Percentiles rank a stretch among this genome's conserved stretches.
Conservation (phyloP, 2,888 invertebrate species). For the Eristalis intricaria region DNA sequence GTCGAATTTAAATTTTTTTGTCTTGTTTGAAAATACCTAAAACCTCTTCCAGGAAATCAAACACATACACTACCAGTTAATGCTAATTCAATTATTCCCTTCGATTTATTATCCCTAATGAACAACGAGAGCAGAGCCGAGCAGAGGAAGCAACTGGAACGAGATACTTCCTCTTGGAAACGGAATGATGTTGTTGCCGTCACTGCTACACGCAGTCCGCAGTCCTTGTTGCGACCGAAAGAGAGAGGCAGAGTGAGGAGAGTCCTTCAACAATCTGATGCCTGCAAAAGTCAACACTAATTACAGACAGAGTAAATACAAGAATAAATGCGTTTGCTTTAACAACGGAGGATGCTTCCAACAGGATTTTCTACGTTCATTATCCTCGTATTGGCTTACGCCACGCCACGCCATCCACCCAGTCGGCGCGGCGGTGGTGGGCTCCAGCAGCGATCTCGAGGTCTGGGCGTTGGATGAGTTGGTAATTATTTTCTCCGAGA, state of each 20-base stretch:
- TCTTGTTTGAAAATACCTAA: not conserved
- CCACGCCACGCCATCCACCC: not conserved
- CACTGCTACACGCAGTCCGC: not conserved
- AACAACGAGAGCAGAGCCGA: constrained; percentile 9
- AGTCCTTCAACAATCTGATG: constrained; percentile 32
- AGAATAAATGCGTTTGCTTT: constrained; percentile 63
- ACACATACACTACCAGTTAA: constrained; percentile 23
- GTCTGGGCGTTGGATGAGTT: constrained; percentile 31
- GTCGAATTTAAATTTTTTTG: constrained; percentile 2
- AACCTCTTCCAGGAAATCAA: not conserved
- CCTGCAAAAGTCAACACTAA: constrained; percentile 63
- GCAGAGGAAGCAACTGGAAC: not conserved
- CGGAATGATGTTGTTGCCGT: constrained; percentile 23
- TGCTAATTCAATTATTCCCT: constrained; percentile 67
- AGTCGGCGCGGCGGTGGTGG: not conserved
- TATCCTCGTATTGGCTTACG: not conserved
- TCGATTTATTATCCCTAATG: constrained; percentile 68
- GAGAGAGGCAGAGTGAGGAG: not conserved
- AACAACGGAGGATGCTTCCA: constrained; percentile 32
- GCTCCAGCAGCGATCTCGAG: not conserved
- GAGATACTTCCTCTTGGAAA: constrained; percentile 9
- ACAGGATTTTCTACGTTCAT: not conserved
- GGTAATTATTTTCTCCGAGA: constrained; percentile 49
- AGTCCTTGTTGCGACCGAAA: not conserved
- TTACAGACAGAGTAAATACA: constrained; percentile 64